A percentile compares a stretch with the other conserved stretches of the same genome.
These are phyloP conservation scores for Muscidifurax raptorellus DNA, from an alignment of 1,140 invertebrate species.

Conservation along the genomic window DNA sequence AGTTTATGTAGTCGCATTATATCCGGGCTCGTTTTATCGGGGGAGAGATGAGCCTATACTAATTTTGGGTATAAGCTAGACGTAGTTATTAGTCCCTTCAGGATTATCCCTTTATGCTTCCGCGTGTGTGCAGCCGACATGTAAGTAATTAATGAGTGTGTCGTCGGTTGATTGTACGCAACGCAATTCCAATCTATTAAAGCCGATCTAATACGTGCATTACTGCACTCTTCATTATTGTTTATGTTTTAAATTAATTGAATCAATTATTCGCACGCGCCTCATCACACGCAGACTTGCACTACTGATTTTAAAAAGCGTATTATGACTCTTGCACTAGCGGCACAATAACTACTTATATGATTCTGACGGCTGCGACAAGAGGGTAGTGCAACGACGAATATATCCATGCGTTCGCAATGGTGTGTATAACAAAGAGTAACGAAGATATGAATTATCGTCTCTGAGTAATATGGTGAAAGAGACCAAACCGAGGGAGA, in stretches of 20 bases:
- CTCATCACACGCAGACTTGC: too few species aligned
- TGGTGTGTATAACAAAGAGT: not conserved
- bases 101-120: constrained; percentile 33
- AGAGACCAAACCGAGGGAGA: not conserved
- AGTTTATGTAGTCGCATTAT: not conserved
- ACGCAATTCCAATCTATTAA: not conserved
- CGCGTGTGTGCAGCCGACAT: not conserved
- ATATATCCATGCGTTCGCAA: constrained; percentile 19
- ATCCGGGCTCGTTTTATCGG: not conserved
- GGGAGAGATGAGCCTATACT: too few species aligned
- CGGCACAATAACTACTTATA: not conserved
- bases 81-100: constrained; percentile 22
- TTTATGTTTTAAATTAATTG: too few species aligned
- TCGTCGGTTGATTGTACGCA: not conserved
- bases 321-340: not conserved
- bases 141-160: constrained; percentile 30
- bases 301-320: too few species aligned
- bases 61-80: constrained; percentile 8
- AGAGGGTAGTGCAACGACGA: not conserved
- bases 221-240: not conserved
- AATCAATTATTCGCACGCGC: too few species aligned
- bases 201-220: not conserved
- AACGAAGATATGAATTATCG: constrained; percentile 35
- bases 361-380: not conserved
- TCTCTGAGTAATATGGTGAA: constrained; percentile 16